Percentiles rank a stretch among this genome's conserved stretches.
Conservation (phyloP, 2,113 vertebrate species). For the Stegastes partitus region DNA sequence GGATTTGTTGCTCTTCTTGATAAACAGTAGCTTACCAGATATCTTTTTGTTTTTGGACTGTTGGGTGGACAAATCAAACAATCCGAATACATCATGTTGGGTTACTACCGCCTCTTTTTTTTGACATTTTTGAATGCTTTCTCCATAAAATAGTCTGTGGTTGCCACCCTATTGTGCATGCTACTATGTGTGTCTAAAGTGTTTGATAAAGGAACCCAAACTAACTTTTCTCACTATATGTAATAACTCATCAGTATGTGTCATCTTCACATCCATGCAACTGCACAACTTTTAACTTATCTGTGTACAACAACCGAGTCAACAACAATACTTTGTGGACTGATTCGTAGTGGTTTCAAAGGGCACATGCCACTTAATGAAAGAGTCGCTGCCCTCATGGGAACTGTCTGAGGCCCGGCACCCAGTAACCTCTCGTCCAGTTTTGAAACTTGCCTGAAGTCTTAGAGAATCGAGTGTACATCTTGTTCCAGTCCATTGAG, state of each 20-base stretch:
- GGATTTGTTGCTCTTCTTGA: too few species aligned
- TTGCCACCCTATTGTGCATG: too few species aligned
- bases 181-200: too few species aligned
- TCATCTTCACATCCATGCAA: neutral
- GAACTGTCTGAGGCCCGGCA: slow-evolving; percentile 37
- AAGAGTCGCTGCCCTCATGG: neutral
- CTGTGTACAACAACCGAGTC: neutral
- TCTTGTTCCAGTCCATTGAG: slow-evolving; percentile 48
- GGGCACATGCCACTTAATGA: neutral
- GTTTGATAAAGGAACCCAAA: too few species aligned
- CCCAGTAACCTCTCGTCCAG: slow-evolving; percentile 74
- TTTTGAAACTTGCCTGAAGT: slow-evolving; percentile 65
- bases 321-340: neutral
- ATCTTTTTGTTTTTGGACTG: too few species aligned
- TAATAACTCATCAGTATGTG: neutral
- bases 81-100: too few species aligned
- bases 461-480: slow-evolving; percentile 40
- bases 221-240: neutral
- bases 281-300: neutral
- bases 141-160: too few species aligned
- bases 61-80: too few species aligned
- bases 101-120: too few species aligned
- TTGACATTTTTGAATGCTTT: too few species aligned
- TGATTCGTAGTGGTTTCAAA: slow-evolving; percentile 1
- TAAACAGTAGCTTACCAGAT: too few species aligned